These are phyloP conservation scores for Oreochromis mossambicus DNA, from an alignment of 2,797 vertebrate genomes.

Conservation along the genomic window DNA sequence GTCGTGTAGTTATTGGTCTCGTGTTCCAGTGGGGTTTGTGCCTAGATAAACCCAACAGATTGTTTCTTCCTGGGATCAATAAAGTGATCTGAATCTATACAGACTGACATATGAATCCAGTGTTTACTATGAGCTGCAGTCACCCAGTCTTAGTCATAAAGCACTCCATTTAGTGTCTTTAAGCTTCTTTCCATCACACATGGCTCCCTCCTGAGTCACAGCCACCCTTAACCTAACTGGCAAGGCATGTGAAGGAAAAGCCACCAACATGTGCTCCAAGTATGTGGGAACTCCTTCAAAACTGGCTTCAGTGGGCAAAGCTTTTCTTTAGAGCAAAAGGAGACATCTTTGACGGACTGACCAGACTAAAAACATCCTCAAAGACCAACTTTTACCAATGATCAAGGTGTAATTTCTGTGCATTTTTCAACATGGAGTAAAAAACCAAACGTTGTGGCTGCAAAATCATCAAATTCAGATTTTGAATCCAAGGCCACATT, in stretches of 20 bases:
- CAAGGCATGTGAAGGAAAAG: not conserved
- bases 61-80: not conserved
- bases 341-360: not conserved
- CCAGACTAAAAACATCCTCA: not conserved
- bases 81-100: not conserved
- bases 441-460: accelerated
- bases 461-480: not conserved
- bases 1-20: no score
- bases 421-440: not conserved
- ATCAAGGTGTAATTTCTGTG: not conserved
- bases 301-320: not conserved
- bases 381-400: not conserved
- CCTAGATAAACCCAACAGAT: no score
- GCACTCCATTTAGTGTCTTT: not conserved
- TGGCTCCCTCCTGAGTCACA: not conserved
- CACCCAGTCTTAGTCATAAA: not conserved
- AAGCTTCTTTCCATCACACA: not conserved
- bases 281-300: not conserved
- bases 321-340: not conserved
- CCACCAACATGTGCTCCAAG: not conserved
- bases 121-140: not conserved
- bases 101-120: not conserved
- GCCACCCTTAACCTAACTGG: not conserved
- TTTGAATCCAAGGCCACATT: not conserved
- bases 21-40: no score